A percentile compares a stretch with the other conserved stretches of the same genome.
These are phyloP conservation scores for Syndactyla subalaris DNA, from an alignment of 2,797 vertebrate species.

Conservation along the genomic window DNA sequence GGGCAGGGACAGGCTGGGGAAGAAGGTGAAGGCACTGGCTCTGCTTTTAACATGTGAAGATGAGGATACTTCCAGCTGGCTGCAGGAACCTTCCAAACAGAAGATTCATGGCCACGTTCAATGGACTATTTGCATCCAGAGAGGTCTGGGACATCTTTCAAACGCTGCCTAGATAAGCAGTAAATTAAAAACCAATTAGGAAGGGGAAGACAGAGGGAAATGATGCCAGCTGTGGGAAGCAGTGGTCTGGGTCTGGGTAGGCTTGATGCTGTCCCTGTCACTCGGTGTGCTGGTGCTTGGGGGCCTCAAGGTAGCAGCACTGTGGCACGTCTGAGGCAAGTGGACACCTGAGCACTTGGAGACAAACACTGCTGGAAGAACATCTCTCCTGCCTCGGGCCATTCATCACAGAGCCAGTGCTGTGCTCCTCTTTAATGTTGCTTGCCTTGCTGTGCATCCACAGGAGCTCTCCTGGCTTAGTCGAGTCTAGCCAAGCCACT, in stretches of 20 bases:
- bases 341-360: background rate
- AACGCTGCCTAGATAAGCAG: constrained; percentile 14
- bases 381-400: background rate
- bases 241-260: background rate
- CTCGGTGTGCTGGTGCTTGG: constrained; percentile 8
- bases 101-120: background rate
- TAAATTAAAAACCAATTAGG: constrained; percentile 41
- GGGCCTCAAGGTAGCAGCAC: constrained; percentile 42
- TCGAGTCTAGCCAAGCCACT: background rate
- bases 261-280: background rate
- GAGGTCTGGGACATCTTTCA: background rate
- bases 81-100: background rate
- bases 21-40: background rate
- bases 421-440: background rate
- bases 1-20: background rate
- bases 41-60: background rate
- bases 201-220: background rate
- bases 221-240: background rate
- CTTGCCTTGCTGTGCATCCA: background rate
- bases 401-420: background rate
- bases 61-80: background rate
- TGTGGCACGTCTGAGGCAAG: constrained; percentile 13
- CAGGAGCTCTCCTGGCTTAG: background rate
- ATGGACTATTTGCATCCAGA: background rate
- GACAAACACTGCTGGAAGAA: background rate